Percentiles rank a stretch among this genome's conserved stretches.
Evolutionary conservation across 2,113 vertebrate species (phyloP).

Genomic region (Pedionomus torquatus): DNA sequence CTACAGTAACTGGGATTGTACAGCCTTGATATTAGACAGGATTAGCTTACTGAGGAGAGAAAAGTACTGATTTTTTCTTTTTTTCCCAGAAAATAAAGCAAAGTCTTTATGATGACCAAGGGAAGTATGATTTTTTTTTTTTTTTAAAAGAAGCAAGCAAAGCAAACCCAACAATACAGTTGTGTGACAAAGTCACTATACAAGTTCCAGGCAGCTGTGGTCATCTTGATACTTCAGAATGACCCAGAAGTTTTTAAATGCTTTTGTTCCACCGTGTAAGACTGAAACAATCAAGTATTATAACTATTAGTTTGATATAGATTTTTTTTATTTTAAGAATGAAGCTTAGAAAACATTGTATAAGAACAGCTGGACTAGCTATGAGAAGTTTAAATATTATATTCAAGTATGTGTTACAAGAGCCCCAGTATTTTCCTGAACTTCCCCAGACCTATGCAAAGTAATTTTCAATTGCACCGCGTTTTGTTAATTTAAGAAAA

Average conservation of each 20-base stretch:
- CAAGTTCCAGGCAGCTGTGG: background rate
- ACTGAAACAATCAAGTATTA: background rate
- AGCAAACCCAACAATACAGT: background rate
- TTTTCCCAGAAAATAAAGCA: background rate
- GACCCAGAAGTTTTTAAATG: background rate
- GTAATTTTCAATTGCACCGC: background rate
- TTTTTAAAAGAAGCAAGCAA: background rate
- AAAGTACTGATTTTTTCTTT: background rate
- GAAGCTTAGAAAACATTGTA: background rate
- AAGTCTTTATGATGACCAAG: background rate
- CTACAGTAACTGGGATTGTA: background rate
- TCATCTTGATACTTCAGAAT: background rate
- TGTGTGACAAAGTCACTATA: background rate
- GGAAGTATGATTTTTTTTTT: background rate
- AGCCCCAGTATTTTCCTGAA: slow-evolving; percentile 32
- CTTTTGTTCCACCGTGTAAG: background rate
- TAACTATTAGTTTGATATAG: background rate
- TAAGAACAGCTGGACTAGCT: background rate
- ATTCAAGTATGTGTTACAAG: background rate
- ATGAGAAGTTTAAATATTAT: background rate
- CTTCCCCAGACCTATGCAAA: background rate
- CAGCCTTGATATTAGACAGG: background rate
- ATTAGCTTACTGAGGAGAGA: background rate
- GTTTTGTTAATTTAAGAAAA: slow-evolving; percentile 28
- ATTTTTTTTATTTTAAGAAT: background rate